Evolutionary conservation across 1,140 invertebrate genomes (phyloP), one percentile per base, ranked within the genome.

Genomic region (Sycophaga agraensis): DNA sequence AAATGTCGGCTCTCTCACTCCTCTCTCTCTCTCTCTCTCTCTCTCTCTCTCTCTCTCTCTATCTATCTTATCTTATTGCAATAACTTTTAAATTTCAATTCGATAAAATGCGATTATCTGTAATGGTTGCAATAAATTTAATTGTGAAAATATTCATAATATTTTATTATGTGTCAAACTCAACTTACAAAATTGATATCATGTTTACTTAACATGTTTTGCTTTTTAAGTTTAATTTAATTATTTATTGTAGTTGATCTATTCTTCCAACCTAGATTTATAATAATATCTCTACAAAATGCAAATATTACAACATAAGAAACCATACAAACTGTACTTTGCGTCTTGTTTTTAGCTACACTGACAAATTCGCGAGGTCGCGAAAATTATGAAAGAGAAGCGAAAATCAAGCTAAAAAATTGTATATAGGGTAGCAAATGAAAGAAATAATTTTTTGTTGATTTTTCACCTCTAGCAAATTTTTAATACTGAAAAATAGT

Each of bases 401-500:
- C 4, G 1, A 34, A 37, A 37, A 45, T n/a, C n/a, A 55, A 61
- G 42, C 55, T 55, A 12, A 54, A 37, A 14, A 55, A 54, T 46
- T 61, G 43, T 55, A 61, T 42, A 40, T 53, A 49, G 12, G 46
- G 8, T 43, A n/a, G n/a, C n/a, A n/a, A n/a, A n/a, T n/a, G n/a
- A n/a, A n/a, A n/a, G n/a, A n/a, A n/a, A n/a, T n/a, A n/a, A n/a
- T 56, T 12, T 51, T 55, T 65, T 45, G 46, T 63, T 57, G 9
- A 58, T 26, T 51, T 46, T 48, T 57, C 46, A 50, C 12, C 16
- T 42, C 40, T 43, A 56, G 34, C 21, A 63, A 51, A 1, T n/a
- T n/a, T n/a, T n/a, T n/a, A n/a, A n/a, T n/a, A n/a, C n/a, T n/a
- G n/a, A n/a, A n/a, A n/a, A n/a, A n/a, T n/a, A n/a, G n/a, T n/a